A percentile compares a stretch with the other conserved stretches of the same genome.
Evolutionary conservation across 2,888 invertebrate genomes (phyloP).

Genomic region (Netelia melanura): DNA sequence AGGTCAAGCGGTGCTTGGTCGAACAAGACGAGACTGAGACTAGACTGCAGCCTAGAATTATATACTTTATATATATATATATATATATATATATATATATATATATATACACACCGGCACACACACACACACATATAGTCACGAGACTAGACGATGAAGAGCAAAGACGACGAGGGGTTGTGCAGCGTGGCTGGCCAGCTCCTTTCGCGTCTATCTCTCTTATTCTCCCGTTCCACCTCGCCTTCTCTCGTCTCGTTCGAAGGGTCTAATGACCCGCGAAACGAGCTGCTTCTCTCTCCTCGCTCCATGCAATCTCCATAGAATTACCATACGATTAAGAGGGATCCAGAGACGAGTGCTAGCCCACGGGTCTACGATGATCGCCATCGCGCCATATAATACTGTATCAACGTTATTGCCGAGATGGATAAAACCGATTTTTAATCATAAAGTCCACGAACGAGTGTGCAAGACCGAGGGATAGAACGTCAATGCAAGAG

Average conservation of each 20-base stretch:
- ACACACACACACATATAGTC: background rate
- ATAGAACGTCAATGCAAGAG: background rate
- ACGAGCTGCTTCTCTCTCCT: constrained; percentile 77
- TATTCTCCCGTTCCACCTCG: constrained; percentile 4
- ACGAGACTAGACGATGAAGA: constrained; percentile 22
- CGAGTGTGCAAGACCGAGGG: too few species aligned
- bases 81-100: constrained; percentile 4
- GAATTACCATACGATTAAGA: constrained; percentile 84
- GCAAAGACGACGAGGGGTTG: constrained; percentile 43
- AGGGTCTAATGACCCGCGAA: constrained; percentile 81
- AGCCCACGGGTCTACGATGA: constrained; percentile 50
- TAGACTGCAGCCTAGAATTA: constrained; percentile 20
- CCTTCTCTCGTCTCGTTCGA: constrained; percentile 63
- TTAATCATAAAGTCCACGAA: constrained; percentile 1
- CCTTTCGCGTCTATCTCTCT: constrained; percentile 28
- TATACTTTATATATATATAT: background rate
- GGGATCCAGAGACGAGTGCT: constrained; percentile 64
- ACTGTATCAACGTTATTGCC: constrained; percentile 20
- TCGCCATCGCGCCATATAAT: constrained; percentile 37
- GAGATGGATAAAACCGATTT: constrained; percentile 40
- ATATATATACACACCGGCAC: background rate
- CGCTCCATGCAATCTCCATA: constrained; percentile 83
- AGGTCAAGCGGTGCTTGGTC: constrained; percentile 58
- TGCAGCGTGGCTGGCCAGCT: constrained; percentile 24
- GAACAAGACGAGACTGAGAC: constrained; percentile 43